Percentiles rank a stretch among this genome's conserved stretches.
These are phyloP conservation scores for Drosophila neutralis DNA, from an alignment of 2,888 invertebrate genomes.

Conservation along the genomic window DNA sequence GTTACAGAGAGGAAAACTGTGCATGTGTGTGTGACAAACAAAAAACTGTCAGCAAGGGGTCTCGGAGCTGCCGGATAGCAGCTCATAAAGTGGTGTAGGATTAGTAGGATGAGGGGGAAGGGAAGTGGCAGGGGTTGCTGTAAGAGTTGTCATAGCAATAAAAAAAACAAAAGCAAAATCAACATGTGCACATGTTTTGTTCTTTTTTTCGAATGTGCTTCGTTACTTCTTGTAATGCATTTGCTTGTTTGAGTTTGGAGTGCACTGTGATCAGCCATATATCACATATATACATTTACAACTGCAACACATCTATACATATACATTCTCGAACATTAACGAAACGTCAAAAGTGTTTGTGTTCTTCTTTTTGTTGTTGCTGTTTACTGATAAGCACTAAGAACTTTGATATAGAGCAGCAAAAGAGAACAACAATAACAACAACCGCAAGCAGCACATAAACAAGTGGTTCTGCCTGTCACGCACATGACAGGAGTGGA, in stretches of 20 bases:
- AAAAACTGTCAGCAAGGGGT: conserved; percentile 70
- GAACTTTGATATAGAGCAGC: conserved; percentile 56
- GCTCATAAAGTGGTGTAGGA: conserved; percentile 37
- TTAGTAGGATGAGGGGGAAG: neutral
- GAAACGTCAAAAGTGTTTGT: conserved; percentile 15
- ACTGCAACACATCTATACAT: conserved; percentile 6
- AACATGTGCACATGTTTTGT: conserved; percentile 44
- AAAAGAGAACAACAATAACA: conserved; percentile 19
- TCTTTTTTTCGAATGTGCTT: neutral
- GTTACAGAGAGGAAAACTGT: conserved; percentile 5
- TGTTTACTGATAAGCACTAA: conserved; percentile 54
- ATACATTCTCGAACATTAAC: conserved; percentile 4
- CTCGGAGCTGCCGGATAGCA: conserved; percentile 45
- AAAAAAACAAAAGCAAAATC: conserved; percentile 1
- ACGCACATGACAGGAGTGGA: conserved; percentile 33
- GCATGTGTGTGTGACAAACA: conserved; percentile 27
- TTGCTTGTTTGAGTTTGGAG: conserved; percentile 19
- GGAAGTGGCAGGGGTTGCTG: neutral
- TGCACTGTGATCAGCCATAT: conserved; percentile 25
- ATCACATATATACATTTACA: neutral
- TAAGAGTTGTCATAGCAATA: conserved; percentile 15
- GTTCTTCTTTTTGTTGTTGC: conserved; percentile 11
- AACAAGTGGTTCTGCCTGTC: conserved; percentile 45
- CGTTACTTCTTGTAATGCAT: conserved; percentile 34
- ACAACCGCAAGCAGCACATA: conserved; percentile 2